Conservation (phyloP, 2,113 vertebrate species). For the Pseudorasbora parva region DNA sequence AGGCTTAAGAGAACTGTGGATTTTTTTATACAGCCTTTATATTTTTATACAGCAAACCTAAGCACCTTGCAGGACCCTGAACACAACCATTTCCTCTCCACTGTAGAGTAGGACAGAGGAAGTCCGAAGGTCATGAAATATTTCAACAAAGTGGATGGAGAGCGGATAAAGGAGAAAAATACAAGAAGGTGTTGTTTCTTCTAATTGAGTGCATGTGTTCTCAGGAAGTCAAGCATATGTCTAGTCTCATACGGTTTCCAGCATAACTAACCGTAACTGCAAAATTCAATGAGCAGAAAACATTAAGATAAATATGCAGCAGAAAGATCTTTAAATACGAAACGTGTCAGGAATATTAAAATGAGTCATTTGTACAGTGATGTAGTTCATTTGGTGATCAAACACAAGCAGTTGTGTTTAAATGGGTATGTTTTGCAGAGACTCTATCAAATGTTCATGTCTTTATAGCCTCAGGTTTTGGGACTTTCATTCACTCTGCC, state of each 20-base stretch:
- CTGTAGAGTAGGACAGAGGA: not conserved
- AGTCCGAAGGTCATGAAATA: not conserved
- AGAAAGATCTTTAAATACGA: not conserved
- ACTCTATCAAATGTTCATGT: not conserved
- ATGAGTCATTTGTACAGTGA: not conserved
- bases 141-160: not conserved
- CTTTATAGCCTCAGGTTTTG: not conserved
- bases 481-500: not conserved
- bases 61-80: not conserved
- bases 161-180: not conserved
- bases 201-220: not conserved
- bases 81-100: not conserved
- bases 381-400: not conserved
- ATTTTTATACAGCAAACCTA: not conserved
- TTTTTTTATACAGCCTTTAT: not conserved
- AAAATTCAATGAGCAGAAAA: not conserved
- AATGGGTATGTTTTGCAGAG: not conserved
- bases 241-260: not conserved
- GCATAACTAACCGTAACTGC: not conserved
- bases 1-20: not conserved
- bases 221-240: not conserved
- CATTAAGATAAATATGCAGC: not conserved
- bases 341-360: not conserved
- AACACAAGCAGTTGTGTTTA: slow-evolving; percentile 1
- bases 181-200: not conserved